phyloP scores from a whole-genome alignment of 2,888 invertebrate genomes.

The Prosapia bicincta region DNA sequence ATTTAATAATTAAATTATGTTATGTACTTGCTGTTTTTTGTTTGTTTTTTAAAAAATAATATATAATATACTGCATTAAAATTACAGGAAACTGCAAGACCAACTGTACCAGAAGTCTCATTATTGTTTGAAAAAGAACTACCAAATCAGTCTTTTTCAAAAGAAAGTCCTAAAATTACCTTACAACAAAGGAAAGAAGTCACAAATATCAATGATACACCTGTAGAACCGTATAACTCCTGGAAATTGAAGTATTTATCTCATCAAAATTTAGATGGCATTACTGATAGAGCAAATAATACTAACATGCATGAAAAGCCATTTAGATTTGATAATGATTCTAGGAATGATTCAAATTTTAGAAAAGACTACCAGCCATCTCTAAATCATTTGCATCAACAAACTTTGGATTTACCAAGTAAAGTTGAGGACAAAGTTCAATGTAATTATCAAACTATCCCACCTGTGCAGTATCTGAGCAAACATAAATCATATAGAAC shows the following conservation, averaged over 20 bases:
- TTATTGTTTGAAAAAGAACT: not conserved
- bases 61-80: too few relatives aligned
- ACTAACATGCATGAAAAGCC: not conserved
- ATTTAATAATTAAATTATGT: too few relatives aligned
- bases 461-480: not conserved
- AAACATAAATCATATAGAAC: not conserved
- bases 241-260: not conserved
- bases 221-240: not conserved
- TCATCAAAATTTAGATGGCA: not conserved
- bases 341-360: not conserved
- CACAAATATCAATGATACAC: not conserved
- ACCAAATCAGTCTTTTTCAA: not conserved
- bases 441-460: not conserved
- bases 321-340: not conserved
- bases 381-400: not conserved
- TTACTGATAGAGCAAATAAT: not conserved
- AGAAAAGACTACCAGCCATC: not conserved
- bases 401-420: not conserved
- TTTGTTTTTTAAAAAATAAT: too few relatives aligned
- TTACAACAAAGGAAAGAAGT: not conserved
- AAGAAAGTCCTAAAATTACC: not conserved
- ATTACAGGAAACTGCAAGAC: not conserved
- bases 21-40: too few relatives aligned
- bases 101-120: not conserved
- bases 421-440: not conserved